phyloP scores from a whole-genome alignment of 1,140 invertebrate species.

The Sycobia sp. region DNA sequence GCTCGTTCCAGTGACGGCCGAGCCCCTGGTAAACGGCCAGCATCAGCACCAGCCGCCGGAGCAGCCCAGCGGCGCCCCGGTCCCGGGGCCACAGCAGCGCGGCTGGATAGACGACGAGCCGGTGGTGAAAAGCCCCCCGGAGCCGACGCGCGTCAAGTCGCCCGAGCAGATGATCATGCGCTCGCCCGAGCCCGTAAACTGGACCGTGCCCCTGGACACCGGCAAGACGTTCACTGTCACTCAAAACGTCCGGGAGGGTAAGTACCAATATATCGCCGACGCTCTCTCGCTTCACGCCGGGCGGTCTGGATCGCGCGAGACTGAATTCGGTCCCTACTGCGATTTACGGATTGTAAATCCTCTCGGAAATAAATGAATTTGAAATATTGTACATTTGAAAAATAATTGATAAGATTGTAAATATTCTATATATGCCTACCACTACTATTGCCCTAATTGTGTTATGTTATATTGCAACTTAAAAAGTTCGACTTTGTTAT shows the following conservation, averaged over 20 bases:
- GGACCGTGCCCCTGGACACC: conserved; percentile 91
- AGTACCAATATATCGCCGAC: conserved; percentile 42
- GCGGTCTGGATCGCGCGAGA: too few species aligned
- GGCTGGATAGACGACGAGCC: conserved; percentile 68
- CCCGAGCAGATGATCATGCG: conserved; percentile 90
- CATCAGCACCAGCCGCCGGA: conserved; percentile 45
- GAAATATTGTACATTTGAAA: too few species aligned
- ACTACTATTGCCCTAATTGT: too few species aligned
- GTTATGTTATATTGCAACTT: too few species aligned
- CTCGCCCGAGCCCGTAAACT: conserved; percentile 89
- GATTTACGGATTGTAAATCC: too few species aligned
- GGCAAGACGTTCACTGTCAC: conserved; percentile 91
- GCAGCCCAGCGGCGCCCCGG: conserved; percentile 52
- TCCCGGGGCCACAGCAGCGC: conserved; percentile 42
- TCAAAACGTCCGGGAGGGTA: conserved; percentile 87
- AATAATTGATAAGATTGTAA: too few species aligned
- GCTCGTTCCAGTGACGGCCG: conserved; percentile 56
- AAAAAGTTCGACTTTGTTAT: too few species aligned
- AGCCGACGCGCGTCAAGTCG: conserved; percentile 89
- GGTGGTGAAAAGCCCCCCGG: conserved; percentile 86
- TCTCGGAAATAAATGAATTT: too few species aligned
- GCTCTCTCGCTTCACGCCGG: too few species aligned
- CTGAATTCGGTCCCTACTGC: too few species aligned
- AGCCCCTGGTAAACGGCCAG: conserved; percentile 52
- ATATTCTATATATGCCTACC: too few species aligned